phyloP scores from a whole-genome alignment of 2,888 invertebrate genomes.

The Scotopteryx bipunctaria region DNA sequence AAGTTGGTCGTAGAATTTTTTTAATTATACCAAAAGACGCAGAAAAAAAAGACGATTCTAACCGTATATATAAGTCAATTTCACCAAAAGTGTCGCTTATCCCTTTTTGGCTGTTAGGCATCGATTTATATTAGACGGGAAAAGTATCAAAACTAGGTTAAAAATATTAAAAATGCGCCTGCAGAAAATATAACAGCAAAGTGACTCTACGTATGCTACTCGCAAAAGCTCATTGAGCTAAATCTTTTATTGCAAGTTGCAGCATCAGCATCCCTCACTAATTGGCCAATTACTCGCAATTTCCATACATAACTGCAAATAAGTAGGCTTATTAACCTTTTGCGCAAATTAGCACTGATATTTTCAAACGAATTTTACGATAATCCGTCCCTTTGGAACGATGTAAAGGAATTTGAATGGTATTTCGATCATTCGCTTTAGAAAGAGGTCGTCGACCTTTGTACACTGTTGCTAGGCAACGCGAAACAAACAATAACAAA shows the following conservation, averaged over 20 bases:
- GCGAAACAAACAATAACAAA: conserved; percentile 58
- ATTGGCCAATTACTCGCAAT: conserved; percentile 30
- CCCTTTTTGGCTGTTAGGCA: too few relatives aligned
- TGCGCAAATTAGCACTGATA: conserved; percentile 21
- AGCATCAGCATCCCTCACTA: conserved; percentile 1
- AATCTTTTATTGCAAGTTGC: not conserved
- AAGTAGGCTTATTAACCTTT: conserved; percentile 25
- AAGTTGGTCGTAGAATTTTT: too few relatives aligned
- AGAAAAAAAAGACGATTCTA: too few relatives aligned
- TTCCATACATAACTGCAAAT: conserved; percentile 26
- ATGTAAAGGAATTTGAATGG: conserved; percentile 4
- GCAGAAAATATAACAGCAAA: conserved; percentile 16
- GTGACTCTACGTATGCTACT: not conserved
- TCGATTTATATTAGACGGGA: too few relatives aligned
- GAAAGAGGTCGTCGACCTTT: conserved; percentile 53
- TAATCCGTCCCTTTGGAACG: conserved; percentile 2
- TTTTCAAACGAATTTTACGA: conserved; percentile 22
- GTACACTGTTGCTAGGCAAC: conserved; percentile 61
- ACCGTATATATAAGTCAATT: too few relatives aligned
- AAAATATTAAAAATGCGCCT: conserved; percentile 31
- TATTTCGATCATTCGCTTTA: conserved; percentile 34
- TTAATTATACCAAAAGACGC: too few relatives aligned
- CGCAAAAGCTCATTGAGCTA: not conserved
- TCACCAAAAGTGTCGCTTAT: too few relatives aligned
- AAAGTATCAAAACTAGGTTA: too few relatives aligned